Evolutionary conservation across 1,140 invertebrate genomes (phyloP), one percentile per base, ranked within the genome.

Genomic region (Drosophila bipectinata): DNA sequence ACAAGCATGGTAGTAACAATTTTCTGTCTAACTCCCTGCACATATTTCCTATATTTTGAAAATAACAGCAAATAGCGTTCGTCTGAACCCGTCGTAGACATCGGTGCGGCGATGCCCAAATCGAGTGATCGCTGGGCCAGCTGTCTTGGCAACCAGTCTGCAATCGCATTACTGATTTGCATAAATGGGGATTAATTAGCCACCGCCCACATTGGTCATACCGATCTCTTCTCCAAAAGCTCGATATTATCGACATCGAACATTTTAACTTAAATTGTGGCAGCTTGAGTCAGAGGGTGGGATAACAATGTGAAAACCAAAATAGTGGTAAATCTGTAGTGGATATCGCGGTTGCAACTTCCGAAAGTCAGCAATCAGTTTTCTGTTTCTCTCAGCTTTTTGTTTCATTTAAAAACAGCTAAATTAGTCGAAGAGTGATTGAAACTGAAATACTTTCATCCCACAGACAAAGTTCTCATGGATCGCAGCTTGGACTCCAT

Each of bases 401-500:
- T 41, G 37, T 37, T 45, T 57, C 32, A 37, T 44, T 47, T 21
- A 41, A 10, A 37, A 54, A 39, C n/a, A 14, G 18, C 18, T 18
- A n/a, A n/a, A 1, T 18, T 18, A 1, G 18, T 1, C 39, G 18
- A 30, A 12, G 51, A 75, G 47, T 54, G 44, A 45, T 52, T 67
- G n/a, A 77, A 32, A 63, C n/a, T 21, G 15, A 63, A 32, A 45
- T 30, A 45, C 34, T 62, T 51, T 55, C 26, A 48, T 57, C 32
- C 24, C 41, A 28, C 57, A 72, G 66, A 44, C 57, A 62, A 72
- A 73, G 34, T 58, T 67, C 62, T 66, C 55, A 95, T 95, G 94
- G 94, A 95, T 92, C 93, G 94, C 78, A 95, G 94, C 10, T 93
- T 95, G 79, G 94, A 95, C 79, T 95, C 94, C 3, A 97, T 97